A percentile compares a stretch with the other conserved stretches of the same genome.
phyloP scores from a whole-genome alignment of 92 coral and sea anemone genomes.

The Paramuricea clavata region DNA sequence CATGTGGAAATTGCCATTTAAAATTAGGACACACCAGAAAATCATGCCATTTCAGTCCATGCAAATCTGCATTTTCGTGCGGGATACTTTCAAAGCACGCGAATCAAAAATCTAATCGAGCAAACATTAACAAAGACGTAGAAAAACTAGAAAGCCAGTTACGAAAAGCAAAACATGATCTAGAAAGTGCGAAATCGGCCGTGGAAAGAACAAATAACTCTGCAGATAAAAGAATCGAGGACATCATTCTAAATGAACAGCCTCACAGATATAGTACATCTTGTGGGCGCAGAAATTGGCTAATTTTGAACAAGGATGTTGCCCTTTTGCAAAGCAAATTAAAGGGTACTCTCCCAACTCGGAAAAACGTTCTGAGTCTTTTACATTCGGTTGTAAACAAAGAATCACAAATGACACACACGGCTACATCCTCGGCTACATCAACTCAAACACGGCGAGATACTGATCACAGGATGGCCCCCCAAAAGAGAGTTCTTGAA shows the following conservation, averaged over 20 bases:
- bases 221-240: conserved; percentile 40
- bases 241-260: conserved; percentile 47
- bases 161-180: conserved; percentile 44
- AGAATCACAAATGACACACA: no score
- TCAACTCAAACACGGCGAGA: not conserved
- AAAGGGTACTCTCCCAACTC: conserved; percentile 2
- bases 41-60: conserved; percentile 58
- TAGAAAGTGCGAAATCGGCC: conserved; percentile 54
- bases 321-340: conserved; percentile 12
- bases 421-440: not conserved
- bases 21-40: conserved; percentile 64
- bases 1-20: conserved; percentile 67
- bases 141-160: conserved; percentile 30
- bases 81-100: conserved; percentile 51
- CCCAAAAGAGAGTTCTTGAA: conserved; percentile 51
- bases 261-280: conserved; percentile 51
- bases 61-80: conserved; percentile 61
- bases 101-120: conserved; percentile 42
- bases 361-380: not conserved
- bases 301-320: not conserved
- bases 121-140: conserved; percentile 50
- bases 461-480: conserved; percentile 44
- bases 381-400: not conserved
- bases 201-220: conserved; percentile 51
- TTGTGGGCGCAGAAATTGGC: conserved; percentile 18